Evolutionary conservation across 2,888 invertebrate genomes (phyloP).

Genomic region (Mesorhabditis belari): DNA sequence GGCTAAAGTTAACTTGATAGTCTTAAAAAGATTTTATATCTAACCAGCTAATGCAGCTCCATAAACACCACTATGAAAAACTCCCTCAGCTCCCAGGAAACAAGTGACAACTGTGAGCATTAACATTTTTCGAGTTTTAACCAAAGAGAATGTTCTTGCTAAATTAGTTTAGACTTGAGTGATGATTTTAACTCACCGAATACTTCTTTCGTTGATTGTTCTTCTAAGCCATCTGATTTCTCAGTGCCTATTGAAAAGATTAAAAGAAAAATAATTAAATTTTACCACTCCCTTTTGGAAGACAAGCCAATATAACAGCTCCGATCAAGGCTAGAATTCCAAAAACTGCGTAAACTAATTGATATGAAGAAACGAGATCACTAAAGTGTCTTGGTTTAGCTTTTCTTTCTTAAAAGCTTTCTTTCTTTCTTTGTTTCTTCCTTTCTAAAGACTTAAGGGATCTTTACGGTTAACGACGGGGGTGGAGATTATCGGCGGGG

Average conservation of each 20-base stretch:
- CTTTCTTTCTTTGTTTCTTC: too few relatives aligned
- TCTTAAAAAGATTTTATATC: too few relatives aligned
- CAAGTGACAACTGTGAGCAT: not conserved
- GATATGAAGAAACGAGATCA: not conserved
- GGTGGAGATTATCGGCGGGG: too few relatives aligned
- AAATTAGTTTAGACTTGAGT: not conserved
- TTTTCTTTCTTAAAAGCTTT: too few relatives aligned
- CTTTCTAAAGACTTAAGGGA: too few relatives aligned
- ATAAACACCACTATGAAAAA: not conserved
- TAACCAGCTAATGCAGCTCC: not conserved
- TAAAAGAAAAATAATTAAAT: not conserved
- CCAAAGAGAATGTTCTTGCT: not conserved
- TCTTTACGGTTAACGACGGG: too few relatives aligned
- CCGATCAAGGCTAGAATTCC: not conserved
- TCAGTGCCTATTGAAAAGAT: not conserved
- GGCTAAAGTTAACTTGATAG: not conserved
- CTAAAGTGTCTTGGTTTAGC: not conserved
- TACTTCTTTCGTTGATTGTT: not conserved
- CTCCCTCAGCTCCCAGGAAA: not conserved
- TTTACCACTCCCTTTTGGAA: not conserved
- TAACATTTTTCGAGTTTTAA: not conserved
- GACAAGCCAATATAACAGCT: not conserved
- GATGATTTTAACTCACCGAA: too few relatives aligned
- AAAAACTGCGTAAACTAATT: not conserved
- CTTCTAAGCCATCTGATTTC: not conserved